A percentile compares a stretch with the other conserved stretches of the same genome.
These are phyloP conservation scores for Urocitellus parryii DNA, from an alignment of 2,113 vertebrate species.

Conservation along the genomic window DNA sequence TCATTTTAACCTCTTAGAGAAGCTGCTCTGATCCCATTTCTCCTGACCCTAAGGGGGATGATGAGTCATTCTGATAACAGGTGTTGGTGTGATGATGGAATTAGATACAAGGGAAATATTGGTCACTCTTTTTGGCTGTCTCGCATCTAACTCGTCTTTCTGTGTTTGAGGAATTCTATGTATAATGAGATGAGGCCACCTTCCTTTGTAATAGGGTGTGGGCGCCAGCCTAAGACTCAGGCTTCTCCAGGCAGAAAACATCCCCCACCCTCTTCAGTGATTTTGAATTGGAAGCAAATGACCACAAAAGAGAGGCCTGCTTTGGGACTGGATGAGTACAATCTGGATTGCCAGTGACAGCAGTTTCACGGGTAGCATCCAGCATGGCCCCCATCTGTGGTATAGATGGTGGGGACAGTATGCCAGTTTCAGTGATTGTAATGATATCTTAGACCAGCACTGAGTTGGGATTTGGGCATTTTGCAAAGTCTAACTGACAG, in stretches of 20 bases:
- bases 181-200: background rate
- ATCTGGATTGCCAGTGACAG: background rate
- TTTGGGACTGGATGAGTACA: background rate
- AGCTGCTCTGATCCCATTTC: background rate
- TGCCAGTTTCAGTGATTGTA: background rate
- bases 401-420: background rate
- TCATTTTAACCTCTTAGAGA: background rate
- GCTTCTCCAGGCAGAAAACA: background rate
- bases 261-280: background rate
- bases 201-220: background rate
- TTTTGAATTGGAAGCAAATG: constrained; percentile 27
- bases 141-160: background rate
- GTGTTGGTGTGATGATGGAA: constrained; percentile 12
- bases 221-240: background rate
- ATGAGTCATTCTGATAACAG: background rate
- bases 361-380: background rate
- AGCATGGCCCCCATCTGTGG: background rate
- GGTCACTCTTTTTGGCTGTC: constrained; percentile 39
- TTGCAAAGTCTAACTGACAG: background rate
- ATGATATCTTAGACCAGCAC: background rate
- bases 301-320: background rate
- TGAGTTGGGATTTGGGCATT: background rate
- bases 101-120: background rate
- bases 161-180: constrained; percentile 36
- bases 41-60: background rate